phyloP scores from a whole-genome alignment of 2,888 invertebrate genomes.

The Drosophila meridiana region DNA sequence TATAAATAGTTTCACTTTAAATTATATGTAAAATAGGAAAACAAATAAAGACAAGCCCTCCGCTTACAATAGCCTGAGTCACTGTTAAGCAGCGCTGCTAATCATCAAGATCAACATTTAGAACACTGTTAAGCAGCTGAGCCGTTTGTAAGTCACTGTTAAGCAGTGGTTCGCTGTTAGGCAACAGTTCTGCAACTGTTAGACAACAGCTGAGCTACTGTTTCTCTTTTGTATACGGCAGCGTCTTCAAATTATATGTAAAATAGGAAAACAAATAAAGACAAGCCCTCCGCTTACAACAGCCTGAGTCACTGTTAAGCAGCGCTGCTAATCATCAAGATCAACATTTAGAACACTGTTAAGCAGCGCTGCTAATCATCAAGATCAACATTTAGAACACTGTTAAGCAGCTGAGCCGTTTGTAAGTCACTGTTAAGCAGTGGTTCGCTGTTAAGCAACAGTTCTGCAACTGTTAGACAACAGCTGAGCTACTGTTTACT shows the following conservation, averaged over 20 bases:
- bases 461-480: background rate
- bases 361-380: background rate
- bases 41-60: constrained; percentile 31
- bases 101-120: background rate
- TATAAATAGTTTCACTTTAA: constrained; percentile 47
- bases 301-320: constrained; percentile 18
- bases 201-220: background rate
- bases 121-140: background rate
- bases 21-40: constrained; percentile 4
- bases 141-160: background rate
- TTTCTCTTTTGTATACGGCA: constrained; percentile 16
- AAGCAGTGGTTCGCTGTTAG: background rate
- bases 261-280: constrained; percentile 1
- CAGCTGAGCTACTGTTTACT: constrained; percentile 8
- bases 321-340: background rate
- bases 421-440: background rate
- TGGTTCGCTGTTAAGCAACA: background rate
- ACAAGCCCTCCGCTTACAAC: constrained; percentile 31
- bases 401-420: background rate
- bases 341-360: background rate
- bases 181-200: background rate
- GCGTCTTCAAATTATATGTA: constrained; percentile 20
- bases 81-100: constrained; percentile 3
- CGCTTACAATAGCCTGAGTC: constrained; percentile 4
- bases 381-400: background rate